Percentiles rank a stretch among this genome's conserved stretches.
These are phyloP conservation scores for Hirundo rustica DNA, from an alignment of 2,797 vertebrate species.

Conservation along the genomic window DNA sequence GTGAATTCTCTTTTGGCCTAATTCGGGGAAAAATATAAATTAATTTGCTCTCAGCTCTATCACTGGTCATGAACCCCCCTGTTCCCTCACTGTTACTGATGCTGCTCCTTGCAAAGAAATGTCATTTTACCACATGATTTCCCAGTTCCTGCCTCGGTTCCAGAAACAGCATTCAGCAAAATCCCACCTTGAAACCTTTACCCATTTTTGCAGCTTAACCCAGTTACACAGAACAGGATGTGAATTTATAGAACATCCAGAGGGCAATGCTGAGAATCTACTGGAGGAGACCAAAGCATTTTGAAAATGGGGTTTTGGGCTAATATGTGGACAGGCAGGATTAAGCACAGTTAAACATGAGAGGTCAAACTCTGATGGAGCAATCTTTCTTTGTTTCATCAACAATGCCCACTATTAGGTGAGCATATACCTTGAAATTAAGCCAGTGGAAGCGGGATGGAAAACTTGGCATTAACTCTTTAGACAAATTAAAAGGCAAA, in stretches of 20 bases:
- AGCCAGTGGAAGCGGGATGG: neutral
- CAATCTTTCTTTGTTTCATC: neutral
- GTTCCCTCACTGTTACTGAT: neutral
- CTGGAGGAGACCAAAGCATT: neutral
- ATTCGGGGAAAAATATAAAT: neutral
- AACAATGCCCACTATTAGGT: neutral
- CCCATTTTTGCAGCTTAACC: neutral
- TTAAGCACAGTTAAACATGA: neutral
- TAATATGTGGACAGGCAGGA: neutral
- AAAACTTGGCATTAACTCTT: neutral
- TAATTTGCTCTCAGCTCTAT: neutral
- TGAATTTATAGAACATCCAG: neutral
- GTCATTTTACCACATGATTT: neutral
- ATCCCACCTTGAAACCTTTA: neutral
- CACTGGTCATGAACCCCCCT: neutral
- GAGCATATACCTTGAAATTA: neutral
- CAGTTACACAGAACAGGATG: neutral
- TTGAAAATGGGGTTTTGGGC: neutral
- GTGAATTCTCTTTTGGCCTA: neutral
- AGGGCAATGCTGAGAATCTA: neutral
- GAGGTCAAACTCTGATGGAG: neutral
- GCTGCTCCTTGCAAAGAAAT: neutral
- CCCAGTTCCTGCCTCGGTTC: neutral
- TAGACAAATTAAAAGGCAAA: neutral
- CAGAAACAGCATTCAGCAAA: neutral